Conservation (phyloP, 2,888 invertebrate species). For the Elgonia sp. region DNA sequence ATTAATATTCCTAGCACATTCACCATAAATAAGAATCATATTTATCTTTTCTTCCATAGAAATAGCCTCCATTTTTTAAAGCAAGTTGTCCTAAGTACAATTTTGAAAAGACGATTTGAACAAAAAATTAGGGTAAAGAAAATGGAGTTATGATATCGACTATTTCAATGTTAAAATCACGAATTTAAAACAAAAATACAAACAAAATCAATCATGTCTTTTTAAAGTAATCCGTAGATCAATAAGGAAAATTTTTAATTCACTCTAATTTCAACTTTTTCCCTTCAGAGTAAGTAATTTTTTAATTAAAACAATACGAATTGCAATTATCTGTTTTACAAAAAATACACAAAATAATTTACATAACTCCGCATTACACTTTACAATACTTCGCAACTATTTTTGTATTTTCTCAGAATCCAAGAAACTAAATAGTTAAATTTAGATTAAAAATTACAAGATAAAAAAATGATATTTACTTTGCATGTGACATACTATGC, state of each 20-base stretch:
- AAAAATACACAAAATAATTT: constrained; percentile 33
- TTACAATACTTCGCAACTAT: constrained; percentile 31
- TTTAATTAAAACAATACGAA: constrained; percentile 30
- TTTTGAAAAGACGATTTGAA: constrained; percentile 37
- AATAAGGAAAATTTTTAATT: constrained; percentile 31
- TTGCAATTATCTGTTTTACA: constrained; percentile 25
- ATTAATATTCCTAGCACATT: constrained; percentile 58
- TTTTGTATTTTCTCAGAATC: constrained; percentile 31
- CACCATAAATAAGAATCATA: constrained; percentile 38
- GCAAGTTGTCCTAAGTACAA: constrained; percentile 35
- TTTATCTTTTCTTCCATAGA: constrained; percentile 42
- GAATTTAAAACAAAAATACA: constrained; percentile 40
- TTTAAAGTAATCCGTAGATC: constrained; percentile 39
- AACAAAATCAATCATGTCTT: constrained; percentile 34
- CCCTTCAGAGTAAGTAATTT: constrained; percentile 31
- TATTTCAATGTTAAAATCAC: constrained; percentile 44
- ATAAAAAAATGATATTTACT: constrained; percentile 17
- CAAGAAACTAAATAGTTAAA: constrained; percentile 11
- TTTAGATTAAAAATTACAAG: constrained; percentile 25
- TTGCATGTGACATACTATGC: constrained; percentile 22
- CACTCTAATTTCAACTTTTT: constrained; percentile 20
- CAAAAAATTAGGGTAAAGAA: constrained; percentile 36
- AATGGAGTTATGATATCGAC: constrained; percentile 33
- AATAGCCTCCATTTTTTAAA: constrained; percentile 44
- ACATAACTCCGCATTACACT: constrained; percentile 16